Evolutionary conservation across 30 jellyfish, hydroid and myxozoan genomes (phyloP), one percentile per base, ranked within the genome.

Genomic region (Cassiopea xamachana): DNA sequence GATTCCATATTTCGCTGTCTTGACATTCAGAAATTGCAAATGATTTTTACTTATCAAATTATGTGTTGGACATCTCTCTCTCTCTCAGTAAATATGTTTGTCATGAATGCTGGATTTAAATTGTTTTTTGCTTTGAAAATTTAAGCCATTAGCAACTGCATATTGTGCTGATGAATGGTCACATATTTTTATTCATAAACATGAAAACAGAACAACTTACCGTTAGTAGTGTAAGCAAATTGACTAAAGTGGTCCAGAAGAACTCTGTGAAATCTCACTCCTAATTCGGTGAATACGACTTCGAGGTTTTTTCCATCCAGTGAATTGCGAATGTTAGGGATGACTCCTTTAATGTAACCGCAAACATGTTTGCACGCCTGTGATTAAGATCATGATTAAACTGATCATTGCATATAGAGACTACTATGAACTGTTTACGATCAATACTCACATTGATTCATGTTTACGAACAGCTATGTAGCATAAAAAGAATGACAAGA

Each of bases 271-370:
- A 96, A 96, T 46, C 99, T 93, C 16, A 97, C 97, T 39, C 99
- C 99, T 39, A 96, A 90, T 86, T 96, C 99, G 1, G 97, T 96
- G 9, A 96, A 73, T 39, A 96, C 98, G 39, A 92, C 97, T 88
- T 96, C 99, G 61, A 92, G 87, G 92, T 96, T 96, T 87, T 96
- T 96, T 12, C 99, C 99, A 75, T 96, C 99, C 69, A 96, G 60
- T 2, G 98, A 93, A 73, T 84, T 86, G 18, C 87, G 78, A 46
- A 96, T 39, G 44, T 18, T 39, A 0, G 99, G 99, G 39, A 88
- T 75, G 12, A 89, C 94, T 1, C 76, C 89, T 17, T 85, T 88
- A 72, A 96, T 87, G 84, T 96, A 96, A 15, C 88, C 89, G 85
- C 99, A 96, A 12, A 94, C 91, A 43, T 72, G 64, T 58, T 75